Percentiles rank a stretch among this genome's conserved stretches.
Conservation (phyloP, 2,113 vertebrate genomes). For the Otocyon megalotis region DNA sequence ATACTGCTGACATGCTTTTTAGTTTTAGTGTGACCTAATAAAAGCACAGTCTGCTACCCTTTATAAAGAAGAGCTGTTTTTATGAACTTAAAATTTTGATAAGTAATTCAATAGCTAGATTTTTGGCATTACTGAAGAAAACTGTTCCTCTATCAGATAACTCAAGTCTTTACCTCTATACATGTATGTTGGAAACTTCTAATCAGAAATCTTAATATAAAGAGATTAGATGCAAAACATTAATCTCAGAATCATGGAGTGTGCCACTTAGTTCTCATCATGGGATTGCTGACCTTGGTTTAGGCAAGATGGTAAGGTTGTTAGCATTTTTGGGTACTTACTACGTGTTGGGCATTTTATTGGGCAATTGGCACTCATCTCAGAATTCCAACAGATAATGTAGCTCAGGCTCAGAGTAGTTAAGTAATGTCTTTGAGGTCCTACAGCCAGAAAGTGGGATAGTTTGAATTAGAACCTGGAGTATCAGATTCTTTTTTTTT, state of each 20-base stretch:
- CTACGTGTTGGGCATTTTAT: slow-evolving; percentile 20
- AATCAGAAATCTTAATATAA: slow-evolving; percentile 53
- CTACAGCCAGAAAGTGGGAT: neutral
- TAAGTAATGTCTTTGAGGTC: slow-evolving; percentile 35
- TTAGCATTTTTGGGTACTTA: slow-evolving; percentile 36
- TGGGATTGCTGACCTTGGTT: neutral
- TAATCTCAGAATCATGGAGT: slow-evolving; percentile 24
- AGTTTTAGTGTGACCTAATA: slow-evolving; percentile 75
- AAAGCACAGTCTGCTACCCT: slow-evolving; percentile 75
- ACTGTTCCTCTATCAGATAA: slow-evolving; percentile 25
- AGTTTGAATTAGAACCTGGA: neutral
- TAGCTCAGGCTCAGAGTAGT: slow-evolving; percentile 21
- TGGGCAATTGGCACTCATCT: neutral
- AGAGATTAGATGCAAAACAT: slow-evolving; percentile 40
- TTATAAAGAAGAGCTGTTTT: slow-evolving; percentile 69
- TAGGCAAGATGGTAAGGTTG: neutral
- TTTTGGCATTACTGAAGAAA: slow-evolving; percentile 45
- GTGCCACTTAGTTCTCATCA: neutral
- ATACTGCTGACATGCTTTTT: slow-evolving; percentile 63
- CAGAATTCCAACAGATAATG: neutral
- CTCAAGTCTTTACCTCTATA: slow-evolving; percentile 3
- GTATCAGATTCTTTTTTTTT: no score
- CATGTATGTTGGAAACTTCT: slow-evolving; percentile 1
- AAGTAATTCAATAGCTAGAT: slow-evolving; percentile 28
- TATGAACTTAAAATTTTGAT: slow-evolving; percentile 73